phyloP scores from a whole-genome alignment of 2,888 invertebrate species.

The Chorisops tibialis region DNA sequence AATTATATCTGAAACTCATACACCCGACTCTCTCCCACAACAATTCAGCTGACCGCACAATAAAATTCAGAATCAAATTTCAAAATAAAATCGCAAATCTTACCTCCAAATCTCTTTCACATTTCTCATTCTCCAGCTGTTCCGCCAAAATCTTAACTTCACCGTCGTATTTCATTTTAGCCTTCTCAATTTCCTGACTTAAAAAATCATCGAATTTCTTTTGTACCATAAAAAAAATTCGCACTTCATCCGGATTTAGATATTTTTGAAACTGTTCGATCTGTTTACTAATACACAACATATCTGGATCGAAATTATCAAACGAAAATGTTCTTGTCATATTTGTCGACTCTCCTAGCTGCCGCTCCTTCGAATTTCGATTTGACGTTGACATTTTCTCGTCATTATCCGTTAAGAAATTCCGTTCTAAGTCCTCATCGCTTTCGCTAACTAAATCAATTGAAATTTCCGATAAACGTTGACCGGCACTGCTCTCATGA shows the following conservation, averaged over 20 bases:
- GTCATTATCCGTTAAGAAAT: constrained; percentile 43
- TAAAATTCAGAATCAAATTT: too few species aligned
- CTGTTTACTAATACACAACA: constrained; percentile 48
- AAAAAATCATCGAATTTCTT: constrained; percentile 58
- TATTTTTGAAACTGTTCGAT: constrained; percentile 50
- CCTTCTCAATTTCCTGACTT: constrained; percentile 56
- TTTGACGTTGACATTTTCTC: constrained; percentile 43
- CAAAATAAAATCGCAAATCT: too few species aligned
- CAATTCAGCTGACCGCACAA: too few species aligned
- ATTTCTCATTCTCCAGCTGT: constrained; percentile 58
- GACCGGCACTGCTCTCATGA: constrained; percentile 43
- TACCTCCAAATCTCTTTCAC: constrained; percentile 56
- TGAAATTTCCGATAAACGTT: constrained; percentile 50
- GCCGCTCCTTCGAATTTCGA: constrained; percentile 45
- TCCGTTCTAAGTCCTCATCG: constrained; percentile 49
- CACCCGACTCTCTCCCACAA: too few species aligned
- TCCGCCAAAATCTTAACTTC: constrained; percentile 46
- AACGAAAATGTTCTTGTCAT: neutral
- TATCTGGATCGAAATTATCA: constrained; percentile 37
- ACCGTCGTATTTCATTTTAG: constrained; percentile 46
- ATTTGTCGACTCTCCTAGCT: neutral
- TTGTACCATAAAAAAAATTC: constrained; percentile 52
- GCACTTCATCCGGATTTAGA: constrained; percentile 47
- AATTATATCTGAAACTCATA: too few species aligned
- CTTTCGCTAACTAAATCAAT: constrained; percentile 51